Evolutionary conservation across 2,888 invertebrate genomes (phyloP).

Genomic region (Synergus itoensis): DNA sequence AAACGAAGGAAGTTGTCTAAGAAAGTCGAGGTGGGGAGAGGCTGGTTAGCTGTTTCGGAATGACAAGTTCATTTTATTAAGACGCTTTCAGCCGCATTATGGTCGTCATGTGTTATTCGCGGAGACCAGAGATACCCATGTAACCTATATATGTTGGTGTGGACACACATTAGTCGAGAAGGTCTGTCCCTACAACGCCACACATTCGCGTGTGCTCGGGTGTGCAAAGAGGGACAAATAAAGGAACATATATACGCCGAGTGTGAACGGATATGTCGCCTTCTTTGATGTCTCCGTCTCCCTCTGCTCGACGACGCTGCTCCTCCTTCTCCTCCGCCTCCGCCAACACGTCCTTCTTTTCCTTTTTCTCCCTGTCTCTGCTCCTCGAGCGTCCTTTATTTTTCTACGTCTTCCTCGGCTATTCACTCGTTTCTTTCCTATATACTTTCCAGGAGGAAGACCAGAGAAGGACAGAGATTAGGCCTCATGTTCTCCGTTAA

Average conservation of each 20-base stretch:
- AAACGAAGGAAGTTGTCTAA: conserved; percentile 47
- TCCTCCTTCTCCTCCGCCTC: conserved; percentile 50
- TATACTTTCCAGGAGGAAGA: not conserved
- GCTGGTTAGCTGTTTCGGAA: conserved; percentile 69
- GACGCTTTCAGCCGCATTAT: conserved; percentile 70
- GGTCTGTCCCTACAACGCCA: conserved; percentile 45
- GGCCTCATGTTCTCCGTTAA: not conserved
- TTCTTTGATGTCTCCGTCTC: conserved; percentile 74
- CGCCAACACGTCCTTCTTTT: conserved; percentile 49
- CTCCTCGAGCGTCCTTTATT: conserved; percentile 45
- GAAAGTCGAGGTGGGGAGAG: conserved; percentile 43
- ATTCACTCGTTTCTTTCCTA: conserved; percentile 44
- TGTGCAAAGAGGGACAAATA: conserved; percentile 54
- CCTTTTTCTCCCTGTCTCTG: conserved; percentile 52
- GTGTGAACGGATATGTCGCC: conserved; percentile 77
- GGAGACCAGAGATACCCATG: conserved; percentile 52
- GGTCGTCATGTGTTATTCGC: conserved; percentile 68
- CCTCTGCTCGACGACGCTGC: conserved; percentile 49
- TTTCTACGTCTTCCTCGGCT: conserved; percentile 48
- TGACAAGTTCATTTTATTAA: conserved; percentile 76
- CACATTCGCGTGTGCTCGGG: conserved; percentile 38
- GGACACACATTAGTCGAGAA: conserved; percentile 45
- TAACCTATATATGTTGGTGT: conserved; percentile 41
- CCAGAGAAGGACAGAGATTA: not conserved
- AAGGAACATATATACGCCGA: conserved; percentile 62